A percentile compares a stretch with the other conserved stretches of the same genome.
Evolutionary conservation across 2,797 vertebrate species (phyloP).

Genomic region (Furcifer pardalis): DNA sequence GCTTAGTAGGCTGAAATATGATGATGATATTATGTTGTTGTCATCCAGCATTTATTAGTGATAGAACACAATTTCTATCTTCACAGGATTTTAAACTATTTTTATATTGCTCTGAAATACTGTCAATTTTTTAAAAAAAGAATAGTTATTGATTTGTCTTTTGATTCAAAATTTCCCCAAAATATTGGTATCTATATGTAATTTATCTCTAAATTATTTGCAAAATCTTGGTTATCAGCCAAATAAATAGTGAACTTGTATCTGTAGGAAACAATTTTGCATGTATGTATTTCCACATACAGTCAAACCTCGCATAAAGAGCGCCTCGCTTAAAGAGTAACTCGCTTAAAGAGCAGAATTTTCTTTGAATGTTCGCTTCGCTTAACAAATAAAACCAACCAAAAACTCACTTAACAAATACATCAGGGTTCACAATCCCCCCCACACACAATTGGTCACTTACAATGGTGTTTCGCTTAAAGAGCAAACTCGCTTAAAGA

Average conservation of each 20-base stretch:
- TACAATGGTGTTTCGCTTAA: no score
- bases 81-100: neutral
- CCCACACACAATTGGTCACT: no score
- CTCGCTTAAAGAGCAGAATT: no score
- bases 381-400: no score
- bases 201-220: slow-evolving; percentile 17
- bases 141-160: slow-evolving; percentile 32
- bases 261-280: slow-evolving; percentile 42
- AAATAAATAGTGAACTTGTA: slow-evolving; percentile 46
- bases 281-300: slow-evolving; percentile 25
- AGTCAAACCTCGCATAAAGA: no score
- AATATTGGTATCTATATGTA: slow-evolving; percentile 16
- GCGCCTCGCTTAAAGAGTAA: no score
- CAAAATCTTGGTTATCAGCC: slow-evolving; percentile 11
- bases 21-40: neutral
- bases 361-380: no score
- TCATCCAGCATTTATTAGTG: neutral
- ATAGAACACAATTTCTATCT: neutral
- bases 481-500: no score
- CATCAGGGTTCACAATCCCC: no score
- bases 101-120: neutral
- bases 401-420: no score
- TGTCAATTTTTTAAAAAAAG: neutral
- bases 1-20: neutral
- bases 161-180: slow-evolving; percentile 17